A percentile compares a stretch with the other conserved stretches of the same genome.
phyloP scores from a whole-genome alignment of 1,140 invertebrate genomes.

The Ylistrum balloti region DNA sequence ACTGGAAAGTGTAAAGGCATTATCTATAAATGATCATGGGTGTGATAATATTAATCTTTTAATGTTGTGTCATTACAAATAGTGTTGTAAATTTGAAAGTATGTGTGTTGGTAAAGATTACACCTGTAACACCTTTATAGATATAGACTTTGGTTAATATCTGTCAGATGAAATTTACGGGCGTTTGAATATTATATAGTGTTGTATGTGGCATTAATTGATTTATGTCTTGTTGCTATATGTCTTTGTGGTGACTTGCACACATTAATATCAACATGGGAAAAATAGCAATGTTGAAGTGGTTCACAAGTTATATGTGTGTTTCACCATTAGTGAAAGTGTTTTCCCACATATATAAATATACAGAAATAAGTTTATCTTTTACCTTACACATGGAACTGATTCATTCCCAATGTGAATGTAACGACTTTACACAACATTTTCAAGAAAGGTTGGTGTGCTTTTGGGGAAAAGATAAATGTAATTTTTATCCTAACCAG shows the following conservation, averaged over 20 bases:
- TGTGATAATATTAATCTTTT: too few relatives aligned
- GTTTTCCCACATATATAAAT: conserved; percentile 29
- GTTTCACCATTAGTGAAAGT: neutral
- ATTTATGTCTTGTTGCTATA: too few relatives aligned
- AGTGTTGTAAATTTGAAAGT: too few relatives aligned
- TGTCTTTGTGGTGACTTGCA: neutral
- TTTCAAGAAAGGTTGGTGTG: neutral
- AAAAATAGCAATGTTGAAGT: neutral
- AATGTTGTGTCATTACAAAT: too few relatives aligned
- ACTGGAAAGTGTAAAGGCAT: too few relatives aligned
- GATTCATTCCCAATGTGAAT: neutral
- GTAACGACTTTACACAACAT: neutral
- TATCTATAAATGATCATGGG: too few relatives aligned
- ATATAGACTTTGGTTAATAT: too few relatives aligned
- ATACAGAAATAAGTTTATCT: neutral
- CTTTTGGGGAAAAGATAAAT: neutral
- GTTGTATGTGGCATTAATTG: neutral
- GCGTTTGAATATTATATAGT: neutral
- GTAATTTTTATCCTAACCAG: too few relatives aligned
- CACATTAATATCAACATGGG: neutral
- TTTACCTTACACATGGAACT: neutral
- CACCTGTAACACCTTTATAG: too few relatives aligned
- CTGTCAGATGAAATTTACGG: too few relatives aligned
- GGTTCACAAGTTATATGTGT: neutral
- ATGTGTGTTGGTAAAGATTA: too few relatives aligned